Base-by-base conservation (phyloP, 2,797 vertebrate species). In the Sebastes variabilis region DNA sequence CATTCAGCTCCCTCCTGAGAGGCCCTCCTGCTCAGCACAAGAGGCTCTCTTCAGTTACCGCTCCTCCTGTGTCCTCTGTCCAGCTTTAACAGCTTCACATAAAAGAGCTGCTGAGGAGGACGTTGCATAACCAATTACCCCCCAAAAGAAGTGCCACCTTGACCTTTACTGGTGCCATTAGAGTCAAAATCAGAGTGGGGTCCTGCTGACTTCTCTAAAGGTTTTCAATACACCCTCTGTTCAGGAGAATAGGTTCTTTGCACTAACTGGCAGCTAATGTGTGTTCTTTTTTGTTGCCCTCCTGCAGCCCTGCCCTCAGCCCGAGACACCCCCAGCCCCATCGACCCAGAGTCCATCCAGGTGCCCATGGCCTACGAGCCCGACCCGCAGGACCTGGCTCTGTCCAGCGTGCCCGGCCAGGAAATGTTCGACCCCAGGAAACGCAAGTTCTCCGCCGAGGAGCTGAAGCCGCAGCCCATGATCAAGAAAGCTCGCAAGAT, bases 401-500 rank as follows among this genome's bases (percentile, higher is more conserved):
- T 99, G 72, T 99, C 98, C 95, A 99, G 97, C 84, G 97, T 99
- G 73, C 98, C 98, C 0, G 98, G 98, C 25, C 98, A 99, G 95
- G 98, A 98, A 84, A 97, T 99, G 88, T 99, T 99, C 55, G 98
- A 99, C 83, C 98, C 98, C n/a, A 95, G 98, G 73, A 99, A 99
- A 80, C 96, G 97, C 95, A 99, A 99, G 74, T 99, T 99, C 94
- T 96, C 96, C 0, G 97, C 97, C 2, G 98, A 99, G 77, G 98
- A 99, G 93, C 96, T 99, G 87, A 99, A 99, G 84, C 98, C 98
- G 0, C 98, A 99, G 89, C 98, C 98, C 14, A 99, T 99, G 98
- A 99, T 99, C 92, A 99, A 99, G 93, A 99, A 99, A 86, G 98
- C 98, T 18, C 97, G 98, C 75, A 99, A 99, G 92, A 92, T 99